These are phyloP conservation scores for Dichetophora obliterata DNA, from an alignment of 2,888 invertebrate species.

Conservation along the genomic window DNA sequence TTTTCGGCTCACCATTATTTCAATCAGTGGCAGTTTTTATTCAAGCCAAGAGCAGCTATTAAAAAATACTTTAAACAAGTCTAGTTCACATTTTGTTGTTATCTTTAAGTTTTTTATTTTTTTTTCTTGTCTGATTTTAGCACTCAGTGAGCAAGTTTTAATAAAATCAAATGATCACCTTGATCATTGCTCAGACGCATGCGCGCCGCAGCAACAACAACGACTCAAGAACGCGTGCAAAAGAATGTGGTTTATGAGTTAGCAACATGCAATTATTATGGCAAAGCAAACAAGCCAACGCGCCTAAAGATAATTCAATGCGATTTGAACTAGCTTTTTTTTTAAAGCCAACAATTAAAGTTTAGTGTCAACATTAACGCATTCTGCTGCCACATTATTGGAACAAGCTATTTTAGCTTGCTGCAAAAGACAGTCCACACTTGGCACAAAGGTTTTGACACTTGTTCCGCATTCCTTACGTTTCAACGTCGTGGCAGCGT, in stretches of 20 bases:
- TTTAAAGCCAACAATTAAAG: constrained; percentile 2
- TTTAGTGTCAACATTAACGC: neutral
- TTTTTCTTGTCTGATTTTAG: neutral
- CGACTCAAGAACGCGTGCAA: constrained; percentile 13
- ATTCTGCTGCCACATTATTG: neutral
- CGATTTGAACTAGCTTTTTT: neutral
- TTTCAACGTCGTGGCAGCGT: neutral
- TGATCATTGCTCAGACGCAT: constrained; percentile 16
- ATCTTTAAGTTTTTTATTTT: neutral
- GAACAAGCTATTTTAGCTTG: too few species aligned
- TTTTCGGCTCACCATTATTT: too few species aligned
- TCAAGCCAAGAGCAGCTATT: constrained; percentile 9
- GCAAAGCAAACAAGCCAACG: neutral
- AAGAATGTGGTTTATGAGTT: constrained; percentile 26
- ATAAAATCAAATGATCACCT: constrained; percentile 16
- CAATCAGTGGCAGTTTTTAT: too few species aligned
- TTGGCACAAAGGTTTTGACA: constrained; percentile 14
- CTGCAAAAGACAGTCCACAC: too few species aligned
- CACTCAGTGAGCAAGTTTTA: neutral
- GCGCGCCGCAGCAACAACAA: neutral
- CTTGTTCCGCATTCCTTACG: constrained; percentile 31
- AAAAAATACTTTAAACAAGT: neutral
- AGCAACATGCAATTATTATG: constrained; percentile 1
- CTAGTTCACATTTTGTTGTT: neutral
- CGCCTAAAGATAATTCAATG: neutral